Conservation (phyloP, 2,797 vertebrate genomes). For the Myripristis jacobus region DNA sequence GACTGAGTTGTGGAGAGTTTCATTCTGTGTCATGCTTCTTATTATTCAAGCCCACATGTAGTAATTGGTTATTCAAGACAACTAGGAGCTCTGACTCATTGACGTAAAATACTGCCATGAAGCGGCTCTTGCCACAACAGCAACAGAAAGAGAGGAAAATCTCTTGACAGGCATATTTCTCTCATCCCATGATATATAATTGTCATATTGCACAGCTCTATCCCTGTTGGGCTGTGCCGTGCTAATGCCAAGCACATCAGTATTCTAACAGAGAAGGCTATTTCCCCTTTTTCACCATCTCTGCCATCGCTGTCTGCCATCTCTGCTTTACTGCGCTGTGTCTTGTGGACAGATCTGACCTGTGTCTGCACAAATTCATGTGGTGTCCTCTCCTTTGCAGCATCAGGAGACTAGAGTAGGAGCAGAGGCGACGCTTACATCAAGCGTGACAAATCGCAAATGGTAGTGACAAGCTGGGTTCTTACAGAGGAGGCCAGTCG, state of each 20-base stretch:
- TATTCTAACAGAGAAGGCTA: slow-evolving; percentile 26
- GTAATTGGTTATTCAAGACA: too few species aligned
- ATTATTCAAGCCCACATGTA: too few species aligned
- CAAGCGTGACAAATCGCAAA: slow-evolving; percentile 49
- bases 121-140: too few species aligned
- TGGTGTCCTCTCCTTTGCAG: slow-evolving; percentile 55
- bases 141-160: too few species aligned
- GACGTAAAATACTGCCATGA: too few species aligned
- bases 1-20: too few species aligned
- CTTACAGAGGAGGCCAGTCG: slow-evolving; percentile 14
- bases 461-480: slow-evolving; percentile 53
- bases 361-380: slow-evolving; percentile 48
- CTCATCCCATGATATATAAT: too few species aligned
- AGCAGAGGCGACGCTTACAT: slow-evolving; percentile 20
- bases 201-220: too few species aligned
- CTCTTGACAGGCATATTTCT: too few species aligned
- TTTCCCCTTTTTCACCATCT: slow-evolving; percentile 28
- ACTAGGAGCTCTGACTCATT: too few species aligned
- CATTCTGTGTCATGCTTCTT: too few species aligned
- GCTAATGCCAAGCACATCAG: slow-evolving; percentile 15
- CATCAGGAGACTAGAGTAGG: slow-evolving; percentile 32
- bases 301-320: slow-evolving; percentile 12
- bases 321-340: slow-evolving; percentile 25
- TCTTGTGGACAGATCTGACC: slow-evolving; percentile 27
- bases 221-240: too few species aligned